These are phyloP conservation scores for Ditylenchus dipsaci DNA, from an alignment of 1,140 invertebrate species.

Conservation along the genomic window DNA sequence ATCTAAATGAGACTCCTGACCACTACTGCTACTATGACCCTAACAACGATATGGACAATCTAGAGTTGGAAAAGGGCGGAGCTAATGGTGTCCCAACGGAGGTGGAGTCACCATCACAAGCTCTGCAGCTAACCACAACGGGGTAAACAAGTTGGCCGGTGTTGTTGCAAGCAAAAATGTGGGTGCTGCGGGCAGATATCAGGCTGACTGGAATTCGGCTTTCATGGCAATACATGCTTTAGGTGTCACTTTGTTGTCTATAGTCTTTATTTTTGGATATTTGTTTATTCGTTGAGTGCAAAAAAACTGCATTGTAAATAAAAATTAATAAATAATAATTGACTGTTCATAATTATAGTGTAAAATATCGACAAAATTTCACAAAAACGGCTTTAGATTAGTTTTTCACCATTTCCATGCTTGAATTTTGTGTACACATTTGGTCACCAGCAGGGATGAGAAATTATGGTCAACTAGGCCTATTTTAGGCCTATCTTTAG, in stretches of 20 bases:
- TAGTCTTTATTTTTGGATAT: constrained; percentile 38
- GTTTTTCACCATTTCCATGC: too few species aligned
- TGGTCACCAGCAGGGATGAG: too few species aligned
- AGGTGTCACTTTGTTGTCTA: constrained; percentile 14
- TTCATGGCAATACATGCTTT: constrained; percentile 39
- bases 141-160: constrained; percentile 1
- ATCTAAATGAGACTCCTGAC: background rate
- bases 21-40: background rate
- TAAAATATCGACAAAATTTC: too few species aligned
- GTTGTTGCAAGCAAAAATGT: background rate
- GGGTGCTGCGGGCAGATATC: constrained; percentile 22
- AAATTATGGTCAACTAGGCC: too few species aligned
- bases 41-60: constrained; percentile 27
- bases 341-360: too few species aligned
- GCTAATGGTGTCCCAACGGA: background rate
- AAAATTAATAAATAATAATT: too few species aligned
- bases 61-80: constrained; percentile 46
- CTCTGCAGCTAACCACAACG: background rate
- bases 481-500: too few species aligned
- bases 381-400: too few species aligned
- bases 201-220: constrained; percentile 35
- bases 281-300: constrained; percentile 24
- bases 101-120: background rate
- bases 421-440: too few species aligned
- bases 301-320: too few species aligned